Conservation (phyloP, 2,888 invertebrate species). For the Barypeithes pellucidus region DNA sequence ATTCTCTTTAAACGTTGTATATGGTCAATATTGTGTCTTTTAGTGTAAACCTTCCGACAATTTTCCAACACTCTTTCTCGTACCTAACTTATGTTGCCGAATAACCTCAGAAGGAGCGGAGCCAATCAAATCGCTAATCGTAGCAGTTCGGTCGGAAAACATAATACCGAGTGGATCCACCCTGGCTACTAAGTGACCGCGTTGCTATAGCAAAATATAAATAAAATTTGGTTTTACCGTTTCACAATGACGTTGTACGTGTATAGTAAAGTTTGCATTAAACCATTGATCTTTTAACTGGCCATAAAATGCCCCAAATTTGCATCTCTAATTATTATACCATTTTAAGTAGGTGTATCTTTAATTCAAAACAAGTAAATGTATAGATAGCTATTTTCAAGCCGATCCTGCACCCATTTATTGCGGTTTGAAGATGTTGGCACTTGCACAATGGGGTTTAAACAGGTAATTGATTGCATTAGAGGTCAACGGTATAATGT, state of each 20-base stretch:
- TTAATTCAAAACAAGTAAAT: no score
- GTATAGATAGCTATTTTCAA: no score
- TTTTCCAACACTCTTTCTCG: conserved; percentile 60
- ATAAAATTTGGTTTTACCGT: not conserved
- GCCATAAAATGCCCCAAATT: no score
- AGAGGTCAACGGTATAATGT: no score
- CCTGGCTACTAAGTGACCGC: conserved; percentile 94
- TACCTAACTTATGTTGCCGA: conserved; percentile 78
- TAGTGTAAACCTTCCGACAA: not conserved
- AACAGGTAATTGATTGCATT: no score
- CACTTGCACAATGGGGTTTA: no score
- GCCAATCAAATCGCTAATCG: conserved; percentile 72
- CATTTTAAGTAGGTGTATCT: no score
- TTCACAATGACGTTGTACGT: not conserved
- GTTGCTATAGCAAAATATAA: conserved; percentile 76
- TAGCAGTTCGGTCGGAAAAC: conserved; percentile 74
- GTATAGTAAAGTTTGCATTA: no score
- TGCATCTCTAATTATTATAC: no score
- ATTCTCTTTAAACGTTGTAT: not conserved
- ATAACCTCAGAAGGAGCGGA: conserved; percentile 76
- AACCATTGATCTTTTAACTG: no score
- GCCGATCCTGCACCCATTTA: no score
- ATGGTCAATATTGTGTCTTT: not conserved
- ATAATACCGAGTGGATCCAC: conserved; percentile 95
- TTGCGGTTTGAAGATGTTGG: no score